A percentile compares a stretch with the other conserved stretches of the same genome.
phyloP scores from a whole-genome alignment of 2,888 invertebrate genomes.

The Terebella lapidaria region DNA sequence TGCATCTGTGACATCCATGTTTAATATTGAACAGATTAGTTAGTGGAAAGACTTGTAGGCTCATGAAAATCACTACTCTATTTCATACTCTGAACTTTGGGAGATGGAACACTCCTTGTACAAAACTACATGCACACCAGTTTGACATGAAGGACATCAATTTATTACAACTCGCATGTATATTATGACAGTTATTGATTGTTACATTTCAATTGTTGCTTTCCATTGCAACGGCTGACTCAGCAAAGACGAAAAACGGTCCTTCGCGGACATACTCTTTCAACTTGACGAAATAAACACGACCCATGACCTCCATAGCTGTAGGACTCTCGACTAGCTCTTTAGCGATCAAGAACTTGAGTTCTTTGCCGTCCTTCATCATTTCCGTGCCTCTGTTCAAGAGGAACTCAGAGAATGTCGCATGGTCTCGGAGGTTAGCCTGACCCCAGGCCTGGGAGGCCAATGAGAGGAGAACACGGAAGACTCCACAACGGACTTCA shows the following conservation, averaged over 20 bases:
- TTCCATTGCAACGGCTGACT: constrained; percentile 72
- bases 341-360: constrained; percentile 68
- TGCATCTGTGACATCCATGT: too few relatives aligned
- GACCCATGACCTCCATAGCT: constrained; percentile 59
- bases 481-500: constrained; percentile 69
- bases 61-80: too few relatives aligned
- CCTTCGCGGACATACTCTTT: constrained; percentile 71
- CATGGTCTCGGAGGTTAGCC: constrained; percentile 65
- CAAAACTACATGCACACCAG: too few relatives aligned
- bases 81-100: too few relatives aligned
- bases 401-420: constrained; percentile 74
- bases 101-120: too few relatives aligned
- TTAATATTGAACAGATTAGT: too few relatives aligned
- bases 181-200: too few relatives aligned
- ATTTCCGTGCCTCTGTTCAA: constrained; percentile 69
- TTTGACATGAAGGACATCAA: too few relatives aligned
- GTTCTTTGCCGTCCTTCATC: constrained; percentile 68
- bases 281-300: constrained; percentile 61
- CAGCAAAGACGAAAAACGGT: constrained; percentile 68
- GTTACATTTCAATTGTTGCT: neutral
- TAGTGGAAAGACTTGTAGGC: too few relatives aligned
- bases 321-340: constrained; percentile 47
- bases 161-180: too few relatives aligned
- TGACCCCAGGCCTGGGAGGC: constrained; percentile 76
- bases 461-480: constrained; percentile 62